Base-by-base conservation (phyloP, 1,140 invertebrate genomes). In the Leptonema lineaticorne region DNA sequence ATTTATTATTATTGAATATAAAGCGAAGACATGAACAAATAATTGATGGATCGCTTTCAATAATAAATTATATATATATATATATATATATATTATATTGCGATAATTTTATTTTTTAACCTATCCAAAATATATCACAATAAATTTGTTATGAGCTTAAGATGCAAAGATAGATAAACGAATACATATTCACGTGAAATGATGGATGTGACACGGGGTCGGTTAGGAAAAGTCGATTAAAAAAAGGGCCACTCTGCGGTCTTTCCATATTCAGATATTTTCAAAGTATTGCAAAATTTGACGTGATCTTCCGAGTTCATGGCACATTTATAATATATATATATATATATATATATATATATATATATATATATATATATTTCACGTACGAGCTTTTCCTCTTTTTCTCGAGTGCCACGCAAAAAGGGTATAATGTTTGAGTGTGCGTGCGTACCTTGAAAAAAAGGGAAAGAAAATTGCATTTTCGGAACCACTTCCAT, bases 211-310 rank as follows among this genome's bases (percentile, higher is more conserved):
- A n/a, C n/a, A n/a, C n/a, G n/a, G n/a, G n/a, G n/a, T n/a, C n/a
- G n/a, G n/a, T n/a, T n/a, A n/a, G n/a, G n/a, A n/a, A n/a, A 33
- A 6, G 30, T 33, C 5, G 5, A 33, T 33, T 5, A 6, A 33
- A 6, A 11, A 33, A 41, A 41, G 2, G 16, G 37, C 37, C 37
- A 41, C 9, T 11, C 37, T n/a, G n/a, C n/a, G 29, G 46, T 48
- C n/a, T 20, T 20, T 20, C 22, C 46, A 48, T 48, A 48, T 48
- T 48, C 46, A 48, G 22, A 48, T 48, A 48, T 48, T 48, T 48
- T 48, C 46, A 20, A 48, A 18, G 20, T 48, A 48, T 48, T 48
- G 46, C 20, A n/a, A 48, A n/a, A 48, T 48, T 48, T 48, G 46
- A 20, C 46, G 18, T 48, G 16, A 20, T 20, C 46, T 48, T 48